Percentiles rank a stretch among this genome's conserved stretches.
Evolutionary conservation across 2,797 vertebrate species (phyloP).

Genomic region (Gymnoscopelus microlampas): DNA sequence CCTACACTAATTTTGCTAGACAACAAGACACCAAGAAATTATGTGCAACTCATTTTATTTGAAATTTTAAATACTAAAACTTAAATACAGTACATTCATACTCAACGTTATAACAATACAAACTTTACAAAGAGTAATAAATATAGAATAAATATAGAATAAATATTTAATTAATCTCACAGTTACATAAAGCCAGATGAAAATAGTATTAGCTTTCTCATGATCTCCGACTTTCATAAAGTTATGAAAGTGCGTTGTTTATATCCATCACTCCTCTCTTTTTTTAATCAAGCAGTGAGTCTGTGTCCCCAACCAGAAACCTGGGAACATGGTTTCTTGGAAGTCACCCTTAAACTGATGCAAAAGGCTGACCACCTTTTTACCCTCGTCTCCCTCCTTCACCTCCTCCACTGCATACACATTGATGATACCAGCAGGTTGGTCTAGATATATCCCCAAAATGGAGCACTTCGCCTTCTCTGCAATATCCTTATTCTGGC

Average conservation of each 20-base stretch:
- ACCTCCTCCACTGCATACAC: constrained; percentile 69
- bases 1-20: not conserved
- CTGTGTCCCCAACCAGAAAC: constrained; percentile 71
- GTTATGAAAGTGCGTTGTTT: not conserved
- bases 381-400: constrained; percentile 49
- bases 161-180: constrained; percentile 28
- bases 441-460: constrained; percentile 72
- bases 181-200: too few species aligned
- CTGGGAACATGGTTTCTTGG: constrained; percentile 68
- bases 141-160: constrained; percentile 32
- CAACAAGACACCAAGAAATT: not conserved
- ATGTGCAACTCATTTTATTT: constrained; percentile 1
- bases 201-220: not conserved
- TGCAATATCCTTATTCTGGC: constrained; percentile 26
- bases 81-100: constrained; percentile 27
- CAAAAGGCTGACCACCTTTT: constrained; percentile 63
- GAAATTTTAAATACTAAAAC: constrained; percentile 27
- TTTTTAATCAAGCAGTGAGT: constrained; percentile 61
- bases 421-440: constrained; percentile 71
- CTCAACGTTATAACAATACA: constrained; percentile 11
- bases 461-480: constrained; percentile 48
- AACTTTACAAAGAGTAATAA: constrained; percentile 37
- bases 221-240: not conserved
- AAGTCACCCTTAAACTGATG: constrained; percentile 63
- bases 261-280: constrained; percentile 52